Percentiles rank a stretch among this genome's conserved stretches.
phyloP scores from a whole-genome alignment of 2,797 vertebrate genomes.

The Hapalemur alaotrensis region DNA sequence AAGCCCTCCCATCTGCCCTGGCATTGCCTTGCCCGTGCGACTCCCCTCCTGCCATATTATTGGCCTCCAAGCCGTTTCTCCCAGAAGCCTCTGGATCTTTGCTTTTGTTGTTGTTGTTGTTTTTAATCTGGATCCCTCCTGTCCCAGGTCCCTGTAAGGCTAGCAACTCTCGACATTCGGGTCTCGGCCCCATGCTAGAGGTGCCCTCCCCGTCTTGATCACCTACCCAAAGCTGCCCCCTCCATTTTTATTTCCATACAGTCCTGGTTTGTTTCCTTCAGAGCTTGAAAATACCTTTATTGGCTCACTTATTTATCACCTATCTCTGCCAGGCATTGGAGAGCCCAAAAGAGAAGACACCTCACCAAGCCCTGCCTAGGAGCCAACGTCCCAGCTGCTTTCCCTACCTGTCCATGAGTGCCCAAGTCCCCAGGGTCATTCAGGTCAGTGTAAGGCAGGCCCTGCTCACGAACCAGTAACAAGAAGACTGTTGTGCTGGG shows the following conservation, averaged over 20 bases:
- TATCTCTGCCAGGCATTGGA: neutral
- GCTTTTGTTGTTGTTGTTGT: neutral
- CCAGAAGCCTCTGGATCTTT: neutral
- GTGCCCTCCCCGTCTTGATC: rapidly evolving
- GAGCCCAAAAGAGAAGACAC: neutral
- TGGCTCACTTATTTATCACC: neutral
- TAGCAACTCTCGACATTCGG: neutral
- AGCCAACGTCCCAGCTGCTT: neutral
- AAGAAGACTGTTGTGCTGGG: neutral
- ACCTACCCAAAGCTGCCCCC: neutral
- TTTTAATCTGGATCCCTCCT: neutral
- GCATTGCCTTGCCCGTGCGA: neutral
- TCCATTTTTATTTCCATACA: neutral
- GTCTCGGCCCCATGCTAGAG: neutral
- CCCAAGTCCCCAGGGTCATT: neutral
- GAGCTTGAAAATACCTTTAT: neutral
- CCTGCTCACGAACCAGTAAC: neutral
- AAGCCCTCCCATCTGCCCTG: neutral
- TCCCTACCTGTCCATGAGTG: too few relatives aligned
- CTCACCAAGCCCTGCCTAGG: neutral
- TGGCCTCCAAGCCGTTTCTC: neutral
- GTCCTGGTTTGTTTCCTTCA: neutral
- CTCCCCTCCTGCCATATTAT: neutral
- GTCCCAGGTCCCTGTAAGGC: neutral
- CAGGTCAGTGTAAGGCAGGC: neutral